Evolutionary conservation across 2,888 invertebrate species (phyloP), one percentile per base, ranked within the genome.

Genomic region (Diplolepis rosae): DNA sequence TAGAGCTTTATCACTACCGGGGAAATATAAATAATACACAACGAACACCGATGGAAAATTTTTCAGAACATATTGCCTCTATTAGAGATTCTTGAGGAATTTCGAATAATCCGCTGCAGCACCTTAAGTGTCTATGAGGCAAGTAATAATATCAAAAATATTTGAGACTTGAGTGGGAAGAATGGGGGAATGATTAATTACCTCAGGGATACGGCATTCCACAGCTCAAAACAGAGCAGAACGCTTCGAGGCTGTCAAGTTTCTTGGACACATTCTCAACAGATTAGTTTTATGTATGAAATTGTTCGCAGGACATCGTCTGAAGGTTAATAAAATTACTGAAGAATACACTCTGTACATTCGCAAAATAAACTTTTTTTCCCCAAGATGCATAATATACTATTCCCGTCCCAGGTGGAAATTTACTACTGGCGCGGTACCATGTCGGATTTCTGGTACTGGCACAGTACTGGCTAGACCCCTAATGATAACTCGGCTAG

Each of bases 71-170:
- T 39, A 2, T 24, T 61, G 39, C 61, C 39, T 39, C 24, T 24
- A 61, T 61, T 61, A 39, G 22, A 11, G 27, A 39, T 61, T 24
- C 35, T n/a, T 13, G 24, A 61, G 24, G 24, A 39, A 39, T 61
- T 61, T 35, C n/a, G 24, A 61, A 35, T 24, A 24, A 5, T 18
- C 13, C 11, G 30, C 30, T 11, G 22, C 5, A 22, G 56, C 35
- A 56, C 22, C 22, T 35, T 32, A 56, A 56, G 56, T 13, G 11
- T 35, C 18, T 13, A 39, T 39, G 22, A 61, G 6, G 24, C 56
- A n/a, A 11, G 24, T 1, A 61, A 61, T 61, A 61, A 61, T 24
- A 61, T 39, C 3, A 56, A 61, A 61, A 61, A 61, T 61, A 61
- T 61, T 61, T 61, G 4, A 35, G 24, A 61, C 39, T 61, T 39